Percentiles rank a stretch among this genome's conserved stretches.
Evolutionary conservation across 2,797 vertebrate species (phyloP).

Genomic region (Gymnoscopelus microlampas): DNA sequence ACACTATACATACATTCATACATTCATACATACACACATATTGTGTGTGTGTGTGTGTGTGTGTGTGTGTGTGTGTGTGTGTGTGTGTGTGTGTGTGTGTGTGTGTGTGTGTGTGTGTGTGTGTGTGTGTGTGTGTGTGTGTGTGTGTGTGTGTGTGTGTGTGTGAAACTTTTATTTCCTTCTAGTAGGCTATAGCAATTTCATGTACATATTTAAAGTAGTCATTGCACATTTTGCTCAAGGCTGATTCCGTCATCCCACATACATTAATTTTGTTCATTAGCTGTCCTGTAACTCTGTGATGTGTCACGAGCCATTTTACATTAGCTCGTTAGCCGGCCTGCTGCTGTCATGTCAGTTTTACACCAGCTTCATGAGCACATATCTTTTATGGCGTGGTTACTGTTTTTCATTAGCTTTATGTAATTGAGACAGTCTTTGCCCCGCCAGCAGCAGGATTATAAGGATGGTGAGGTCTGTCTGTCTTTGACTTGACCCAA

Average conservation of each 20-base stretch:
- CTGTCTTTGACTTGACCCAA: no score
- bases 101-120: conserved; percentile 12
- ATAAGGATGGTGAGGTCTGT: no score
- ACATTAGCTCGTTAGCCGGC: conserved; percentile 19
- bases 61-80: conserved; percentile 17
- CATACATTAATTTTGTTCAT: conserved; percentile 27
- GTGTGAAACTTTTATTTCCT: no score
- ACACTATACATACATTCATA: no score
- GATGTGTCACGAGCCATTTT: conserved; percentile 43
- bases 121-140: conserved; percentile 12
- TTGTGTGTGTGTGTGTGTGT: conserved; percentile 14
- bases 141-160: not conserved
- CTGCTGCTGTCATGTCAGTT: conserved; percentile 30
- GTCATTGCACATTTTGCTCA: no score
- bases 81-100: conserved; percentile 14
- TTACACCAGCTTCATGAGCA: conserved; percentile 41
- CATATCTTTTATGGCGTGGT: conserved; percentile 6
- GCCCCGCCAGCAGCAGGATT: no score
- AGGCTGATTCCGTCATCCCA: no score
- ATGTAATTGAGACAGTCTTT: no score
- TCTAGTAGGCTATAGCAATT: no score
- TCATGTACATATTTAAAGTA: no score
- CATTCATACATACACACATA: not conserved
- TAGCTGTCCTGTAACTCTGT: conserved; percentile 31
- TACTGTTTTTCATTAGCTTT: conserved; percentile 24